Evolutionary conservation across 2,113 vertebrate species (phyloP).

Genomic region (Hucho hucho): DNA sequence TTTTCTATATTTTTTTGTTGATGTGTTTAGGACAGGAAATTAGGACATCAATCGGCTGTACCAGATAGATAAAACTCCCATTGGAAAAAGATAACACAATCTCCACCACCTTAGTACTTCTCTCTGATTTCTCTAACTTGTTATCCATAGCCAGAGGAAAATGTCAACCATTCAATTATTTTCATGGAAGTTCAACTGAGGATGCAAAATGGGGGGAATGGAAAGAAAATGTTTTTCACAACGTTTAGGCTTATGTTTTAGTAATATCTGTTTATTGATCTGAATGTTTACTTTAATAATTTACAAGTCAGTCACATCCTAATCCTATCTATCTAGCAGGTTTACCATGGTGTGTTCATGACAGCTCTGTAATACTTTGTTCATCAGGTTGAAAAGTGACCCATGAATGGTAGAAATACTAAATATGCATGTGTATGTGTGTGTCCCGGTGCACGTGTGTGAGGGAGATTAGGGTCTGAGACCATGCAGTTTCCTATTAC

Average conservation of each 20-base stretch:
- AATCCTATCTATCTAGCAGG: background rate
- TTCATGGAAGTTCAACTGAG: conserved; percentile 24
- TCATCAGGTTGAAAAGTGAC: background rate
- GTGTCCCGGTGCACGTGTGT: background rate
- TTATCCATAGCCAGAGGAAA: conserved; percentile 28
- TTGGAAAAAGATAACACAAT: conserved; percentile 3
- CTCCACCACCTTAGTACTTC: conserved; percentile 28
- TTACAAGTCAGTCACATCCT: too few relatives aligned
- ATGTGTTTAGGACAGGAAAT: conserved; percentile 46
- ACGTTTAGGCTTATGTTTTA: background rate
- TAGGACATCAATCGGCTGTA: conserved; percentile 40
- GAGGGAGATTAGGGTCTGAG: background rate
- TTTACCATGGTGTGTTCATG: background rate
- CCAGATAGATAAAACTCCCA: conserved; percentile 28
- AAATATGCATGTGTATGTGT: background rate
- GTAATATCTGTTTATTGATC: background rate
- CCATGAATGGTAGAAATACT: background rate
- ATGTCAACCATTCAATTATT: conserved; percentile 27
- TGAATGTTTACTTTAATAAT: background rate
- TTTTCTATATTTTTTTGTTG: conserved; percentile 33
- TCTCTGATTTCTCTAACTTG: conserved; percentile 23
- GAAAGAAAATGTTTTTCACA: background rate
- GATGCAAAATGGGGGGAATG: conserved; percentile 6
- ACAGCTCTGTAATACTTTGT: too few relatives aligned
- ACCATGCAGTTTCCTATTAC: background rate